Conservation (phyloP, 2,888 invertebrate genomes). For the Zhuqinia jingwanae region DNA sequence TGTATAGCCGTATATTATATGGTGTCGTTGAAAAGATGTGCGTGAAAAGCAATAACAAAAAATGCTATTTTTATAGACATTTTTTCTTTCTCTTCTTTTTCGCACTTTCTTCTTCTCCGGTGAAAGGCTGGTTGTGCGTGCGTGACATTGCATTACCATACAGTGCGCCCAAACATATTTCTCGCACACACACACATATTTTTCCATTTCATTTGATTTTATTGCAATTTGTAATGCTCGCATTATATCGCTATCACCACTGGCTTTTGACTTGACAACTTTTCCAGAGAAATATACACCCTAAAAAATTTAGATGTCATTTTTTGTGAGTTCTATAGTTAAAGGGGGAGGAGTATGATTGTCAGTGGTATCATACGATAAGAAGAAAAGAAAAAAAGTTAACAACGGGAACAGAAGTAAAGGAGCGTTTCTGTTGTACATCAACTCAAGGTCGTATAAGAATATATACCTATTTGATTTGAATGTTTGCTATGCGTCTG, state of each 20-base stretch:
- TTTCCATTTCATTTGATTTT: conserved; percentile 51
- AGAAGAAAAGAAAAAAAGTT: neutral
- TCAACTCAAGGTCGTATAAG: no score
- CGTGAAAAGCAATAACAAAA: conserved; percentile 12
- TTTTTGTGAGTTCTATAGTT: neutral
- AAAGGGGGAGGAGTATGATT: no score
- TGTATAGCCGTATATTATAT: neutral
- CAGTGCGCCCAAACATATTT: conserved; percentile 32
- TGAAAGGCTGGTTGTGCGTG: neutral
- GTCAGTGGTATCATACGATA: neutral
- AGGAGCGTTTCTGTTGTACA: no score
- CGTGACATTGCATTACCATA: conserved; percentile 8
- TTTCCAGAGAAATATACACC: neutral
- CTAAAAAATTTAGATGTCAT: conserved; percentile 7
- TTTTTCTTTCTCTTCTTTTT: no score
- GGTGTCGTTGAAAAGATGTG: neutral
- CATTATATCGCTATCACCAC: conserved; percentile 27
- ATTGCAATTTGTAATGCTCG: conserved; percentile 30
- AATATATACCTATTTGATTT: no score
- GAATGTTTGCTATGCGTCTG: no score
- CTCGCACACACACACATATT: conserved; percentile 20
- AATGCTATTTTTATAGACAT: neutral
- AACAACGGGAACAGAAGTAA: neutral
- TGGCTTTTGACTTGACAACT: conserved; percentile 15
- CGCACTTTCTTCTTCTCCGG: neutral